Evolutionary conservation across 2,888 invertebrate genomes (phyloP), one percentile per base, ranked within the genome.

Genomic region (Chalcis sispes): DNA sequence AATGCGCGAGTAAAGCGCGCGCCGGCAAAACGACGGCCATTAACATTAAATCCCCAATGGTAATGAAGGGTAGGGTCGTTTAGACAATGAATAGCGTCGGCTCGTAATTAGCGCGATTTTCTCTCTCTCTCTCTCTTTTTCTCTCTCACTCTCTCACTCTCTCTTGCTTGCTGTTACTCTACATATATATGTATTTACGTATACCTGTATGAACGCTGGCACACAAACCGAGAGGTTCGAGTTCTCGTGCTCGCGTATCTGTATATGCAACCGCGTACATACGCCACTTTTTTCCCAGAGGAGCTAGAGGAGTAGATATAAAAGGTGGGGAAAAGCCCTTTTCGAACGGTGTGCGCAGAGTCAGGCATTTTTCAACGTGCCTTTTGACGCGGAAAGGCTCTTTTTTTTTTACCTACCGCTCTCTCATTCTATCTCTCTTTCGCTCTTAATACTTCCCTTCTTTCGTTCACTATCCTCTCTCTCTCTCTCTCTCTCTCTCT

Each of bases 71-170:
- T 67, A 72, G 75, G 72, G 66, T 76, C 72, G 75, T 76, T 76
- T 72, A 76, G 72, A 76, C 75, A 76, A 76, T 76, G 75, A 76
- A 76, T 76, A 76, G 75, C 72, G 75, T 72, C 75, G 75, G 69
- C 25, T 76, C 75, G 66, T 76, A 76, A 76, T 76, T 76, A 76
- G 75, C 72, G 62, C 75, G 75, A 75, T 15, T 42, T 15, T 42
- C 5, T 7, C 36, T 36, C 36, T 36, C 5, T 20, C 18, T 18
- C 18, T 3, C 50, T 20, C 18, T n/a, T 18, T 50, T 1, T 18
- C 1, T 3, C 50, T 50, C 36, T 36, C 46, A 15, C 46, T n/a
- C 42, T 42, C 42, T 42, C 5, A 36, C 36, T 36, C 36, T 36
- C 5, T 20, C 18, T 18, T 50, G 20, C 50, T 20, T 50, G 50